Evolutionary conservation across 2,888 invertebrate species (phyloP).

Genomic region (Lydus trimaculatus): DNA sequence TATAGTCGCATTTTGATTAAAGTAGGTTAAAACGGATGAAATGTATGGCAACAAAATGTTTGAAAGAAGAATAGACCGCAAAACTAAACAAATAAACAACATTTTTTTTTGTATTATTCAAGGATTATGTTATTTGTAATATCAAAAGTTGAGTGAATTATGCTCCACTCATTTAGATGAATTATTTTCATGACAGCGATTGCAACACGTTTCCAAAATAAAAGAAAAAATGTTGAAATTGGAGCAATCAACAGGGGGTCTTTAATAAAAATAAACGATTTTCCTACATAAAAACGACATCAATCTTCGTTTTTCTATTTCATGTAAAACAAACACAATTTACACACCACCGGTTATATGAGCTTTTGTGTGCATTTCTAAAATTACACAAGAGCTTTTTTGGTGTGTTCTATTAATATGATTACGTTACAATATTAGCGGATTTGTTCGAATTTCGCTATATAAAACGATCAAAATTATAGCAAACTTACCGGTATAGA

Average conservation of each 20-base stretch:
- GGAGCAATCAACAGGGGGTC: neutral
- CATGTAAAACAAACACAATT: slow-evolving; percentile 28
- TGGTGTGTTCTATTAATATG: neutral
- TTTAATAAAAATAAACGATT: slow-evolving; percentile 19
- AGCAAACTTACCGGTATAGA: slow-evolving; percentile 18
- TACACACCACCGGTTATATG: slow-evolving; percentile 24
- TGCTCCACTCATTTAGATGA: neutral
- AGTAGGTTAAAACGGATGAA: neutral
- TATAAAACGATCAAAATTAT: neutral
- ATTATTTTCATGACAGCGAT: neutral
- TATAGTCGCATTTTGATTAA: neutral
- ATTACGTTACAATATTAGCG: neutral
- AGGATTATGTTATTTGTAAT: no score
- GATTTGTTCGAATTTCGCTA: neutral
- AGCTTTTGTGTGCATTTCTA: slow-evolving; percentile 14
- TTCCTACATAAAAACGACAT: slow-evolving; percentile 20
- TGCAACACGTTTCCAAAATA: neutral
- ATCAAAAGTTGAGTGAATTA: neutral
- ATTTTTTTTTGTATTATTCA: neutral
- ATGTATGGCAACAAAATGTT: neutral
- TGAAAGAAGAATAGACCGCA: neutral
- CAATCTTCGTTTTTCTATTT: slow-evolving; percentile 26
- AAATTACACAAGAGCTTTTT: slow-evolving; percentile 4
- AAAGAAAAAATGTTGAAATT: slow-evolving; percentile 4
- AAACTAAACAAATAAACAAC: neutral